Percentiles rank a stretch among this genome's conserved stretches.
Conservation (phyloP, 2,797 vertebrate species). For the Sebastiscus albofasciatus region DNA sequence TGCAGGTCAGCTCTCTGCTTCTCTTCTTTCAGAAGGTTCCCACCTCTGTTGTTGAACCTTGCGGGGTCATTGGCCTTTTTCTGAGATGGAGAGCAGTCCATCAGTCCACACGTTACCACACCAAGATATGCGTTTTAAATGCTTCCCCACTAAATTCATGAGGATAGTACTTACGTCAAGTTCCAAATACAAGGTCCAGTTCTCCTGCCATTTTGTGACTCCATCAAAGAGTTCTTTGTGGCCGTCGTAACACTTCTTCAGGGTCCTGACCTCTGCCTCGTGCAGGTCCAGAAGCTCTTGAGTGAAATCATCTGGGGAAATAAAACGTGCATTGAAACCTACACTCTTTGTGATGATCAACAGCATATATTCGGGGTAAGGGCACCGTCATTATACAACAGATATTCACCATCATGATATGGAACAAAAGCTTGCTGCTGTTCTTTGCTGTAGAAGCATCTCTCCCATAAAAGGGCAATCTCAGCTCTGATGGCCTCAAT, state of each 20-base stretch:
- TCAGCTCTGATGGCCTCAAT: constrained; percentile 85
- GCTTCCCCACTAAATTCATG: not conserved
- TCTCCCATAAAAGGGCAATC: constrained; percentile 88
- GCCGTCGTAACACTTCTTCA: constrained; percentile 84
- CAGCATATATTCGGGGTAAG: not conserved
- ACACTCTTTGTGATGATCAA: not conserved
- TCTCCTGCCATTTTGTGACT: constrained; percentile 90
- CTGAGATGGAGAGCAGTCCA: constrained; percentile 67
- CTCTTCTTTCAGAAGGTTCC: constrained; percentile 94
- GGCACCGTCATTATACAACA: not conserved
- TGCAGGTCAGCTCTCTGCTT: constrained; percentile 92
- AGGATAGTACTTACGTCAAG: constrained; percentile 86
- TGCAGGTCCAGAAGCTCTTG: constrained; percentile 89
- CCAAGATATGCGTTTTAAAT: not conserved
- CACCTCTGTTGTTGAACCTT: constrained; percentile 92
- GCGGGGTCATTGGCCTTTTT: constrained; percentile 90
- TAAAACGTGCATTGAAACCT: not conserved
- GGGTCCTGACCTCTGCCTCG: constrained; percentile 81
- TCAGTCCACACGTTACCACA: not conserved
- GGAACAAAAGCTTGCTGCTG: constrained; percentile 86
- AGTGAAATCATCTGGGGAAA: constrained; percentile 85
- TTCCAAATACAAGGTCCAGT: constrained; percentile 90
- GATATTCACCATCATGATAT: constrained; percentile 70
- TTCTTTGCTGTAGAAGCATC: constrained; percentile 89
- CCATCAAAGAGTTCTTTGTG: constrained; percentile 91